These are phyloP conservation scores for Ailurus styani DNA, from an alignment of 2,113 vertebrate species.

Conservation along the genomic window DNA sequence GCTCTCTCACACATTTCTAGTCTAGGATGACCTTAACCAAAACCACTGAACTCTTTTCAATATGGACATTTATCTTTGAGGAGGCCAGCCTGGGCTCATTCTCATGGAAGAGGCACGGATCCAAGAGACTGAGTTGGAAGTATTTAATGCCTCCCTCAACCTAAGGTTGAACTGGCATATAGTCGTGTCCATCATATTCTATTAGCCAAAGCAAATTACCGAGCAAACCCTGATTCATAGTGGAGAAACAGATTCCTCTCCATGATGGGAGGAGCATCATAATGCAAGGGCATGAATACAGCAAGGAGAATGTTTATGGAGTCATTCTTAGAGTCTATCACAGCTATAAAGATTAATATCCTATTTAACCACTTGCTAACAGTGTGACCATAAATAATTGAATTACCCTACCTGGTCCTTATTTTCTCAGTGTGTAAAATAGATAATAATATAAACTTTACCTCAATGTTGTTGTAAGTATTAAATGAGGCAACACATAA, in stretches of 20 bases:
- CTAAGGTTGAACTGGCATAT: neutral
- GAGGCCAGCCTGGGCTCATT: neutral
- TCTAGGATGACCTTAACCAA: neutral
- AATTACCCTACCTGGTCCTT: neutral
- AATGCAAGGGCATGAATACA: rapidly evolving
- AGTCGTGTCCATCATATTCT: no score
- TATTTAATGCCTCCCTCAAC: neutral
- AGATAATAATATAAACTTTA: neutral
- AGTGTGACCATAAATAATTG: neutral
- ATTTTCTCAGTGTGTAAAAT: neutral
- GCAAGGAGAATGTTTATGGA: neutral
- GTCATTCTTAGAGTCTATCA: neutral
- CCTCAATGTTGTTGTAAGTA: neutral
- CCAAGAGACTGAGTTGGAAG: neutral
- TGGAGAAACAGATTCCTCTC: neutral
- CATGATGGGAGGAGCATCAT: neutral
- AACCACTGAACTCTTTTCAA: neutral
- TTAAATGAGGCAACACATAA: neutral
- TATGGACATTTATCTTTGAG: neutral
- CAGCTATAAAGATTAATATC: neutral
- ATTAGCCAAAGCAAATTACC: neutral
- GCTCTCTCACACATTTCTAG: neutral
- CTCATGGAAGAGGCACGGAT: neutral
- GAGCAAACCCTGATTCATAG: neutral
- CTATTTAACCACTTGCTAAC: neutral